A percentile compares a stretch with the other conserved stretches of the same genome.
Evolutionary conservation across 2,888 invertebrate species (phyloP).

Genomic region (Leptopilina syphax): DNA sequence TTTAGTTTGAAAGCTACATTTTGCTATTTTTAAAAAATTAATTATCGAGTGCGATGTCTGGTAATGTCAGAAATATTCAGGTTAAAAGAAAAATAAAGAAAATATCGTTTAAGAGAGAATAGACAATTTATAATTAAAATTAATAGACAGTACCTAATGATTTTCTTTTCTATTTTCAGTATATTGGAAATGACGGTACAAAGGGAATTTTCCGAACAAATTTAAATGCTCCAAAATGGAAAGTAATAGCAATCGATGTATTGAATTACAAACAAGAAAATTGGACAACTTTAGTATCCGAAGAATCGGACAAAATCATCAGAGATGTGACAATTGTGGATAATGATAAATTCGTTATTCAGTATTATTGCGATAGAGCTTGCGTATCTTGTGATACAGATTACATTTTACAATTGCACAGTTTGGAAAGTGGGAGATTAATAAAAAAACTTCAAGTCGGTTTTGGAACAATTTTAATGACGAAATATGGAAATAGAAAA

Average conservation of each 20-base stretch:
- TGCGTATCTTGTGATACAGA: too few relatives aligned
- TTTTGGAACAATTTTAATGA: conserved; percentile 88
- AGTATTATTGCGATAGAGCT: too few relatives aligned
- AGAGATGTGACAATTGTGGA: conserved; percentile 93
- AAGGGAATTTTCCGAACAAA: conserved; percentile 94
- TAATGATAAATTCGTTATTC: conserved; percentile 83
- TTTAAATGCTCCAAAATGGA: conserved; percentile 94
- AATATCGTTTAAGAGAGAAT: too few relatives aligned
- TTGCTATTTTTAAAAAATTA: too few relatives aligned
- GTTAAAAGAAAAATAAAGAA: too few relatives aligned
- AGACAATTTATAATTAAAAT: conserved; percentile 75
- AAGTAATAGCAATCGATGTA: conserved; percentile 90
- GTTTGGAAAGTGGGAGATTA: conserved; percentile 84
- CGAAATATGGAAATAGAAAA: conserved; percentile 88
- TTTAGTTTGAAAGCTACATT: too few relatives aligned
- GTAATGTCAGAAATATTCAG: too few relatives aligned
- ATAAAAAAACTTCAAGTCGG: conserved; percentile 88
- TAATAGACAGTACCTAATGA: too few relatives aligned
- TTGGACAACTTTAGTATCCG: conserved; percentile 90
- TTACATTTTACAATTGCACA: conserved; percentile 86
- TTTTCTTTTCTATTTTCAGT: conserved; percentile 79
- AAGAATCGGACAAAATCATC: conserved; percentile 91
- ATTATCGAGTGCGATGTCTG: too few relatives aligned
- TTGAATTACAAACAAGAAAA: conserved; percentile 82
- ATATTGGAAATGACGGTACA: conserved; percentile 91